phyloP scores from a whole-genome alignment of 2,113 vertebrate genomes.

The Naja naja region DNA sequence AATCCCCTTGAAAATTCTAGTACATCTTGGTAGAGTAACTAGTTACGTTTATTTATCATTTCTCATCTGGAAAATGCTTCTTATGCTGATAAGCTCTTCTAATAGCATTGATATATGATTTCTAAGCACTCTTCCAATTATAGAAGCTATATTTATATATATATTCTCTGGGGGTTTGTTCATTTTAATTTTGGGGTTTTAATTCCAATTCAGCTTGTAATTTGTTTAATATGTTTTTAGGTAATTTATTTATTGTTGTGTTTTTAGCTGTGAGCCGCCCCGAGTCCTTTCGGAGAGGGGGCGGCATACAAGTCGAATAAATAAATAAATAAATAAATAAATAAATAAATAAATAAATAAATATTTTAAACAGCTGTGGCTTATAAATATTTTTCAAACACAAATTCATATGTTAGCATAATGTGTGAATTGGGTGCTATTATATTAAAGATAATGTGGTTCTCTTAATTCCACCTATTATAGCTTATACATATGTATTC shows the following conservation, averaged over 20 bases:
- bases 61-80: background rate
- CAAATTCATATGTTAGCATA: background rate
- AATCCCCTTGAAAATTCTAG: background rate
- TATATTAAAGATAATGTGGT: background rate
- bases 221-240: no score
- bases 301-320: no score
- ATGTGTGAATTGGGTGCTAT: background rate
- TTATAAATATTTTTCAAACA: background rate
- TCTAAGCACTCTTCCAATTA: background rate
- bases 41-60: background rate
- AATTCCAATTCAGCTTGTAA: no score
- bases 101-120: background rate
- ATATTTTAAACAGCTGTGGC: background rate
- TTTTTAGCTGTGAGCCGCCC: no score
- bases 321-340: no score
- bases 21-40: background rate
- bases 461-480: background rate
- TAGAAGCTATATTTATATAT: background rate
- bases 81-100: background rate
- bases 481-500: background rate
- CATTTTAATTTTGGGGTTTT: no score
- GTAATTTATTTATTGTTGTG: no score
- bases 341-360: no score
- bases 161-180: no score
- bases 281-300: no score